Percentiles rank a stretch among this genome's conserved stretches.
Conservation (phyloP, 2,797 vertebrate species). For the Tarsius wallacei region DNA sequence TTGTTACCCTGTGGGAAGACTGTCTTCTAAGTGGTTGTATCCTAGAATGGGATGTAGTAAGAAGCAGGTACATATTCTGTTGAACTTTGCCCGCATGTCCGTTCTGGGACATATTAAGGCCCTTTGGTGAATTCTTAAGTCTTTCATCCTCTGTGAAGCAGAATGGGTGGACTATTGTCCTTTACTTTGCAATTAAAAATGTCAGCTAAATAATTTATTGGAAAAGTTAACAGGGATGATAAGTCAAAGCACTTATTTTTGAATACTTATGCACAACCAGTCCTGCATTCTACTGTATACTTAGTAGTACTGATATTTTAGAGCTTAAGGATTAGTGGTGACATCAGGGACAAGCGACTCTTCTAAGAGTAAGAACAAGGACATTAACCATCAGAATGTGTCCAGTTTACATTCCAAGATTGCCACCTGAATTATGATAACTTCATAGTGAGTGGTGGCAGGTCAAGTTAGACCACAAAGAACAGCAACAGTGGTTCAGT, state of each 20-base stretch:
- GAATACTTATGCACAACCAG: not conserved
- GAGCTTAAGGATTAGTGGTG: not conserved
- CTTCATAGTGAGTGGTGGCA: not conserved
- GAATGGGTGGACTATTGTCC: not conserved
- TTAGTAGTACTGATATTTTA: slow-evolving; percentile 10
- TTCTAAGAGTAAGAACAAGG: not conserved
- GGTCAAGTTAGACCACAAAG: not conserved
- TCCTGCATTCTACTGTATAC: not conserved
- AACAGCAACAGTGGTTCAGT: not conserved
- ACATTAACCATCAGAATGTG: not conserved
- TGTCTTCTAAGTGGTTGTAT: not conserved
- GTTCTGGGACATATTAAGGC: not conserved
- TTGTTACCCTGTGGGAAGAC: slow-evolving; percentile 2
- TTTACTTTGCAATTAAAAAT: not conserved
- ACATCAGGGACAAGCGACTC: not conserved
- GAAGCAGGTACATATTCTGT: not conserved
- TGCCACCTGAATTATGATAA: not conserved
- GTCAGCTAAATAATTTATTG: not conserved
- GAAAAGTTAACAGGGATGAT: not conserved
- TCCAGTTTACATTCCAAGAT: not conserved
- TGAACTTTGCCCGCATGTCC: not conserved
- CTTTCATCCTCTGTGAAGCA: not conserved
- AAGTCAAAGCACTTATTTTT: not conserved
- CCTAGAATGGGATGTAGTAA: not conserved
- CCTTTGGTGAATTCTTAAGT: not conserved